These are phyloP conservation scores for Brotula barbata DNA, from an alignment of 2,797 vertebrate genomes.

Conservation along the genomic window DNA sequence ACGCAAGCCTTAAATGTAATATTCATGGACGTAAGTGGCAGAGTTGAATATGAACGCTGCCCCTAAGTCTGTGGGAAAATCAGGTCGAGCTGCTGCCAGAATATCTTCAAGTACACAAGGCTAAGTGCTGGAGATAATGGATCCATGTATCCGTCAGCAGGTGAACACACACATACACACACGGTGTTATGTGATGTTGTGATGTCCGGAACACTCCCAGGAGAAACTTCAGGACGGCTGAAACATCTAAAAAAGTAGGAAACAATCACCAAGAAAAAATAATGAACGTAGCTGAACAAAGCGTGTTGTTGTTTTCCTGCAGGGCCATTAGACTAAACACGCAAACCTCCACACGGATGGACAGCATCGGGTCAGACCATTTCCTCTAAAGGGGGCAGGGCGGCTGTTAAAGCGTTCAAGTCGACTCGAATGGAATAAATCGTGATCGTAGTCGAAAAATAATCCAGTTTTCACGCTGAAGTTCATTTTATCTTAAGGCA, in stretches of 20 bases:
- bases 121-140: slow-evolving; percentile 60
- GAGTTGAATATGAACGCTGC: slow-evolving; percentile 23
- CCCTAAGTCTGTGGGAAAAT: slow-evolving; percentile 39
- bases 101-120: slow-evolving; percentile 40
- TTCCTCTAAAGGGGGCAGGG: background rate
- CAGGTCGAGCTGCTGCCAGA: slow-evolving; percentile 33
- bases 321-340: slow-evolving; percentile 28
- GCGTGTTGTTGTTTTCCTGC: slow-evolving; percentile 29
- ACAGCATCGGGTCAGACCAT: background rate
- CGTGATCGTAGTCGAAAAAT: too few relatives aligned
- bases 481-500: too few relatives aligned
- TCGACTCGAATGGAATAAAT: too few relatives aligned
- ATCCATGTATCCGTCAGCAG: slow-evolving; percentile 41
- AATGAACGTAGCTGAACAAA: background rate
- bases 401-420: too few relatives aligned
- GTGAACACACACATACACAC: slow-evolving; percentile 21
- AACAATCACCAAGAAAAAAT: slow-evolving; percentile 47
- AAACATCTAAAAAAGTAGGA: slow-evolving; percentile 39
- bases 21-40: slow-evolving; percentile 2
- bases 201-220: slow-evolving; percentile 13
- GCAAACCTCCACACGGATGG: background rate
- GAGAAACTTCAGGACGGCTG: slow-evolving; percentile 22
- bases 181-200: background rate
- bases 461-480: too few relatives aligned
- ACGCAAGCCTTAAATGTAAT: slow-evolving; percentile 17